Evolutionary conservation across 2,797 vertebrate species (phyloP), one percentile per base, ranked within the genome.

Genomic region (Centroberyx gerrardi): DNA sequence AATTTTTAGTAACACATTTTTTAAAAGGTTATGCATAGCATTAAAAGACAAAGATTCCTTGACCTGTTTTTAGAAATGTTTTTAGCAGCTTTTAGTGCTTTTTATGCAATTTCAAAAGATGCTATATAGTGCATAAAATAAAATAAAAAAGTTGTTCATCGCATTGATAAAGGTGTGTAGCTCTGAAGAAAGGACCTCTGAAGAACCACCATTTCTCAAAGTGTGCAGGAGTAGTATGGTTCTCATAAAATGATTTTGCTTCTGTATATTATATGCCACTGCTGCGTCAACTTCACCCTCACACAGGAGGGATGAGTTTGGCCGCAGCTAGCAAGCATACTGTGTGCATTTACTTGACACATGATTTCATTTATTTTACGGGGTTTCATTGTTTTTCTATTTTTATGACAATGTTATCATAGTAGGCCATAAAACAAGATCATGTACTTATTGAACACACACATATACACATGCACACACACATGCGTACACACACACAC

Each of bases 381-480:
- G 42, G 31, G 49, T 36, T 74, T 80, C 82, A 66, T 81, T 75
- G 27, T 46, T 74, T 69, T 76, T 76, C 63, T 76, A 10, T 81
- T 72, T 68, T 62, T n/a, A 62, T 73, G 48, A 14, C 8, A 65
- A 65, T 27, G 48, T 65, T 52, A 52, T 22, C 49, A 36, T 17
- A 18, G 33, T 12, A 12, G 27, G 13, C 14, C 48, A 71, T 59
- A 65, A 80, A 76, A 75, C 67, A 81, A 61, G 29, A n/a, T 66
- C 48, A 51, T 83, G 68, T 59, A 38, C 15, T 28, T 60, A n/a
- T 15, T 63, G 31, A 53, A 68, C 52, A 68, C 65, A 62, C 15
- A 56, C 22, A 53, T 8, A 53, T 8, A 22, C 9, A 22, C 51
- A 28, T 9, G 28, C 22, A 28, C 9, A 28, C n/a, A 22, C 49